A percentile compares a stretch with the other conserved stretches of the same genome.
Conservation (phyloP, 2,888 invertebrate species). For the Ametastegia equiseti region DNA sequence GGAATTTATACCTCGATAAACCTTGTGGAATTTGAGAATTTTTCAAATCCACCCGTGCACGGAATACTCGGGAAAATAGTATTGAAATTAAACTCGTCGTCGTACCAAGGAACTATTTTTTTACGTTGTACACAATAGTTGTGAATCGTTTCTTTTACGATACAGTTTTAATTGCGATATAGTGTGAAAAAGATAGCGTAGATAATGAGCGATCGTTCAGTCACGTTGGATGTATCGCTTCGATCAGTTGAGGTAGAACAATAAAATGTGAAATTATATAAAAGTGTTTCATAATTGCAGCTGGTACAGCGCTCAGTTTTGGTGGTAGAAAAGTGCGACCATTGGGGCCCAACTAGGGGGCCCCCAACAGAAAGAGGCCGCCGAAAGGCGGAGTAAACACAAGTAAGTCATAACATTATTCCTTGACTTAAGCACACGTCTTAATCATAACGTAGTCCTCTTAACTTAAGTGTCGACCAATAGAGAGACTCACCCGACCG, state of each 20-base stretch:
- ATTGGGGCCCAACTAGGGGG: conserved; percentile 71
- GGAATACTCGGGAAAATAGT: neutral
- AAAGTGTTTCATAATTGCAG: conserved; percentile 60
- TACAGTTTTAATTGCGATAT: neutral
- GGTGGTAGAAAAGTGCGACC: conserved; percentile 62
- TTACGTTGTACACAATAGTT: too few species aligned
- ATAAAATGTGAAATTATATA: conserved; percentile 19
- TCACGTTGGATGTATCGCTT: conserved; percentile 38
- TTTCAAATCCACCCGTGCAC: neutral
- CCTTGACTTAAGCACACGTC: neutral
- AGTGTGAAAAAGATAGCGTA: neutral
- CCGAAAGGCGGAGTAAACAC: conserved; percentile 67
- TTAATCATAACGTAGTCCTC: neutral
- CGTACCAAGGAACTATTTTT: neutral
- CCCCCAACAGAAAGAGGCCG: conserved; percentile 67
- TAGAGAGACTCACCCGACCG: too few species aligned
- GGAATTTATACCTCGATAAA: neutral
- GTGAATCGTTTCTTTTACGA: neutral
- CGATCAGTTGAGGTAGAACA: neutral
- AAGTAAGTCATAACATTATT: neutral
- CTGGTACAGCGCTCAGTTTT: conserved; percentile 72
- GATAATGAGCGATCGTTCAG: neutral
- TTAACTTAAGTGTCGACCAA: too few species aligned
- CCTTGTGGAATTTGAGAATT: neutral
- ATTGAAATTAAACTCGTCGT: neutral